Evolutionary conservation across 2,888 invertebrate species (phyloP).

Genomic region (Sphaerophoria taeniata): DNA sequence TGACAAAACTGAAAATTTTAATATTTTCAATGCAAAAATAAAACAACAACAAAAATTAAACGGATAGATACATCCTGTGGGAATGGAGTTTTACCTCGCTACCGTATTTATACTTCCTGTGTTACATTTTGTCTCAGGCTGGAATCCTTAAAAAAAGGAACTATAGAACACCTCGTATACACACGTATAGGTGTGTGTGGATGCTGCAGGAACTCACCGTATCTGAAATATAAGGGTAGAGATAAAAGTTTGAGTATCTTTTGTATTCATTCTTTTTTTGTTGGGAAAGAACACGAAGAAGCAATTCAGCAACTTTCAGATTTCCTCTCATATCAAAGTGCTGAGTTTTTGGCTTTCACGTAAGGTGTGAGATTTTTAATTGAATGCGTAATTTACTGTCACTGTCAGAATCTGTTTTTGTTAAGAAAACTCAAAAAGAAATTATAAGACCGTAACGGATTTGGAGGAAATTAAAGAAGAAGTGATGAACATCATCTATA

Average conservation of each 20-base stretch:
- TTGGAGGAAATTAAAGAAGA: conserved; percentile 6
- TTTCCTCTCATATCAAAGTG: conserved; percentile 5
- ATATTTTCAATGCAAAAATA: conserved; percentile 7
- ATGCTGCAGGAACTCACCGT: not conserved
- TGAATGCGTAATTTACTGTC: conserved; percentile 36
- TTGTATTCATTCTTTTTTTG: conserved; percentile 10
- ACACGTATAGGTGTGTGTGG: not conserved
- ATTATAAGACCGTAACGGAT: not conserved
- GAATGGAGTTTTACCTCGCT: conserved; percentile 27
- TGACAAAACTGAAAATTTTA: conserved; percentile 29
- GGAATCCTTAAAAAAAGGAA: conserved; percentile 20
- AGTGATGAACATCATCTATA: not conserved
- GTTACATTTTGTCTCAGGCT: conserved; percentile 18
- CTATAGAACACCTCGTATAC: not conserved
- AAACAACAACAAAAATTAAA: not conserved
- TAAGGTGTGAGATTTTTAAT: conserved; percentile 32
- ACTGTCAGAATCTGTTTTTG: conserved; percentile 9
- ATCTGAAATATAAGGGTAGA: conserved; percentile 1
- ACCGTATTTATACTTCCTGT: conserved; percentile 28
- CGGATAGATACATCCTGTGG: conserved; percentile 25
- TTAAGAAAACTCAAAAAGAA: not conserved
- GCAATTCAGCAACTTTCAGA: conserved; percentile 28
- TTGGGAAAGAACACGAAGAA: not conserved
- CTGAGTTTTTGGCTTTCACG: conserved; percentile 15
- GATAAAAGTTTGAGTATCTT: not conserved